These are phyloP conservation scores for Drosophila erecta DNA, from an alignment of 1,140 invertebrate genomes.

Conservation along the genomic window DNA sequence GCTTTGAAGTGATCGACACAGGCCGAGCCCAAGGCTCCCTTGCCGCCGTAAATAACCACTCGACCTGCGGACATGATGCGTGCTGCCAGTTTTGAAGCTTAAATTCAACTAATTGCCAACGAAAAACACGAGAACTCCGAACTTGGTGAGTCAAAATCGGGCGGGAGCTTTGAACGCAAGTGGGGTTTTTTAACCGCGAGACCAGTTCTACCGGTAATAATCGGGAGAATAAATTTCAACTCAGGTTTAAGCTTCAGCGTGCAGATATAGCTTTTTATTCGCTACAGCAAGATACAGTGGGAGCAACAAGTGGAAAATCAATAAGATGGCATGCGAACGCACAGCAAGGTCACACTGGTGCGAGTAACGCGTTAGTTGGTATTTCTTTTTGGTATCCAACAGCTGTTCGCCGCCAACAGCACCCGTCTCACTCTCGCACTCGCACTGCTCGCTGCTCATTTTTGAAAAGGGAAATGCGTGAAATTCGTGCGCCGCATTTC, in stretches of 20 bases:
- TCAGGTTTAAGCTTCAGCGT: slow-evolving; percentile 29
- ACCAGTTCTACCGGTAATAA: slow-evolving; percentile 49
- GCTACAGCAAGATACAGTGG: neutral
- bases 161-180: slow-evolving; percentile 28
- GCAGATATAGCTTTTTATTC: slow-evolving; percentile 11
- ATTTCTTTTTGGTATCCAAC: slow-evolving; percentile 8
- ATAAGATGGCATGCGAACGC: neutral
- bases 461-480: slow-evolving; percentile 41
- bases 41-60: slow-evolving; percentile 96
- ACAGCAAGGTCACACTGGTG: slow-evolving; percentile 1
- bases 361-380: neutral
- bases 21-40: slow-evolving; percentile 95
- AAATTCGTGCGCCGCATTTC: slow-evolving; percentile 33
- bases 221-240: slow-evolving; percentile 30
- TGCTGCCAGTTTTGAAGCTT: slow-evolving; percentile 70
- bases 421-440: slow-evolving; percentile 6
- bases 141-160: slow-evolving; percentile 45
- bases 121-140: slow-evolving; percentile 16
- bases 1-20: slow-evolving; percentile 95
- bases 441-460: slow-evolving; percentile 10
- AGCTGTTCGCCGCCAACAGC: slow-evolving; percentile 4
- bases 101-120: slow-evolving; percentile 47
- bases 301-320: slow-evolving; percentile 46
- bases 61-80: slow-evolving; percentile 86
- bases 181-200: slow-evolving; percentile 30